Evolutionary conservation across 2,113 vertebrate species (phyloP), one percentile per base, ranked within the genome.

Genomic region (Myotis yumanensis): DNA sequence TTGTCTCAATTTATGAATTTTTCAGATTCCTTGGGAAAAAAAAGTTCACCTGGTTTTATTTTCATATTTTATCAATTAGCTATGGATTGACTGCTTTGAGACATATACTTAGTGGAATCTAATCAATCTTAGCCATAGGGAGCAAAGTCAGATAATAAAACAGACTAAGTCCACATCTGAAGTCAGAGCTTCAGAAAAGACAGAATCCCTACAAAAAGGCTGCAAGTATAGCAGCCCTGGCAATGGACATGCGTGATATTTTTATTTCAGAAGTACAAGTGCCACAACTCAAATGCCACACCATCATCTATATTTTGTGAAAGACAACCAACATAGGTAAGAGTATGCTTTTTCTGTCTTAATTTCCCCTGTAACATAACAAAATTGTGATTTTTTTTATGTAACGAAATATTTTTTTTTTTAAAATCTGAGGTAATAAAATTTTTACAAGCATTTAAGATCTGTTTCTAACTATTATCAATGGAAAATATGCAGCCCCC

Each of bases 221-320:
- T 23, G 23, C 0, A 35, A 25, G 3, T 1, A 40, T 9, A 35
- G 62, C 3, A 75, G 11, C 5, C 30, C 18, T 40, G 30, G 23
- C 7, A 57, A 2, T 54, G 40, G 14, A 3, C 5, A 32, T 62
- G 1, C 10, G 2, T 9, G 48, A n/a, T 22, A 51, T 3, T 8
- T 54, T 51, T 40, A 46, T 81, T 54, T 62, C 18, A 72, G 66
- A 91, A 72, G 10, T 46, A 46, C 1, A 11, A 46, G 46, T 46
- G 46, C 46, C 46, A 46, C 46, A 46, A 46, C 62, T 59, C 14
- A 3, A 48, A 2, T n/a, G 2, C 15, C 62, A 54, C 9, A 30
- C 12, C 5, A 51, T 16, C n/a, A 43, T 82, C 7, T 23, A 30
- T 6, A 62, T 11, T 69, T 43, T 51, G 4, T 17, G 35, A 89